Percentiles rank a stretch among this genome's conserved stretches.
Evolutionary conservation across 2,797 vertebrate genomes (phyloP).

Genomic region (Brachyalestes nurse): DNA sequence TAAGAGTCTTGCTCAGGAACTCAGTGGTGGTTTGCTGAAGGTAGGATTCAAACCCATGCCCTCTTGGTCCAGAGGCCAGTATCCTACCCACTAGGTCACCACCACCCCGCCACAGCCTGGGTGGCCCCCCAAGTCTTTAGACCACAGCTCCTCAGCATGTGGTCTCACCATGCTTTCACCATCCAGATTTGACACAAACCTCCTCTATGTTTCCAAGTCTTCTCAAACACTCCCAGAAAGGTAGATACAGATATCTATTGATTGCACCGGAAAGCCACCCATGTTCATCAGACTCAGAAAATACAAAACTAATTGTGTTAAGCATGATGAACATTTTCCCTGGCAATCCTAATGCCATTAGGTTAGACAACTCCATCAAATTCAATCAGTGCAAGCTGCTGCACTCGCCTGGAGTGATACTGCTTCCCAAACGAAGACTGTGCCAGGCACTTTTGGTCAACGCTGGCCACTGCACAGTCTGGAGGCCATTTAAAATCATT

Average conservation of each 20-base stretch:
- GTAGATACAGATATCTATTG: constrained; percentile 38
- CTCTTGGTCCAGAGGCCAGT: too few species aligned
- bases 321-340: constrained; percentile 62
- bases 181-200: constrained; percentile 14
- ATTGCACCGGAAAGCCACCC: constrained; percentile 41
- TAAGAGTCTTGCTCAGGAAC: too few species aligned
- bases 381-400: constrained; percentile 39
- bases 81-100: too few species aligned
- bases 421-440: constrained; percentile 28
- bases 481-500: constrained; percentile 20
- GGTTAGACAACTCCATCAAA: constrained; percentile 52
- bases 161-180: constrained; percentile 37
- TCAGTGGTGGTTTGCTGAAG: too few species aligned
- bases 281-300: constrained; percentile 32
- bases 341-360: constrained; percentile 60
- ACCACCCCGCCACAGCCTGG: too few species aligned
- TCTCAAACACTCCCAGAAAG: neutral
- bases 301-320: constrained; percentile 59
- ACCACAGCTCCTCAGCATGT: neutral
- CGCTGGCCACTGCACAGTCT: constrained; percentile 22
- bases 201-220: constrained; percentile 42
- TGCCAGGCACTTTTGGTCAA: constrained; percentile 25
- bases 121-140: neutral
- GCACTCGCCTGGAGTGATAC: constrained; percentile 18
- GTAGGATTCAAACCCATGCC: too few species aligned